Base-by-base conservation (phyloP, 1,140 invertebrate genomes). In the Drosophila nannoptera region DNA sequence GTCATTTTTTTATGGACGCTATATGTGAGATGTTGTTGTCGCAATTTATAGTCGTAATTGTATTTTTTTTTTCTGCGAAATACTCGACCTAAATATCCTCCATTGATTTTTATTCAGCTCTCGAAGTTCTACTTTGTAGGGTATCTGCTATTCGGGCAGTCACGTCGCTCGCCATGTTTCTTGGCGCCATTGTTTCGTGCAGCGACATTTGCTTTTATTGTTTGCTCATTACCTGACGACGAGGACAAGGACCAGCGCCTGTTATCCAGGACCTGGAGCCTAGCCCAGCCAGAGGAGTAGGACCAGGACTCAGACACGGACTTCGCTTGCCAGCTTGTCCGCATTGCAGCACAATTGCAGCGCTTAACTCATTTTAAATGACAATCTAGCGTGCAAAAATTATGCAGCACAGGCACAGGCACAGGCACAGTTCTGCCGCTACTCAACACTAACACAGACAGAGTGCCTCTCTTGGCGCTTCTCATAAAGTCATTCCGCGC, bases 281-380 rank as follows among this genome's bases (percentile, higher is more conserved):
- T 8, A 29, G 8, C 40, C 40, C 5, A 50, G 43, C 29, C 22
- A 22, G 22, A 22, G 22, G 22, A 22, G 22, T 9, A 40, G 53
- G 14, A 22, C 12, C 9, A 9, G 31, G 11, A 36, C 40, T 12
- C n/a, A n/a, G 7, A 29, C 38, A 9, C 9, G 12, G 7, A 22
- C 29, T 8, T 14, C 12, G 40, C 29, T 52, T 32, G 69, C 55
- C 11, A 70, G 45, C 42, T 77, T 70, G 72, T 77, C 73, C 69
- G 80, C 80, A 84, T 74, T 84, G 80, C 80, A 84, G 82, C 81
- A 22, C 22, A 81, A 69, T 87, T 72, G 77, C 74, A 46, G 63
- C 54, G 64, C 77, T 87, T 88, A 88, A 88, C 75, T 88, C 69
- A 87, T 82, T 86, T 82, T 87, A 88, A 88, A 88, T 83, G 86